Percentiles rank a stretch among this genome's conserved stretches.
These are phyloP conservation scores for Mycetomoellerius zeteki DNA, from an alignment of 1,140 invertebrate genomes.

Conservation along the genomic window DNA sequence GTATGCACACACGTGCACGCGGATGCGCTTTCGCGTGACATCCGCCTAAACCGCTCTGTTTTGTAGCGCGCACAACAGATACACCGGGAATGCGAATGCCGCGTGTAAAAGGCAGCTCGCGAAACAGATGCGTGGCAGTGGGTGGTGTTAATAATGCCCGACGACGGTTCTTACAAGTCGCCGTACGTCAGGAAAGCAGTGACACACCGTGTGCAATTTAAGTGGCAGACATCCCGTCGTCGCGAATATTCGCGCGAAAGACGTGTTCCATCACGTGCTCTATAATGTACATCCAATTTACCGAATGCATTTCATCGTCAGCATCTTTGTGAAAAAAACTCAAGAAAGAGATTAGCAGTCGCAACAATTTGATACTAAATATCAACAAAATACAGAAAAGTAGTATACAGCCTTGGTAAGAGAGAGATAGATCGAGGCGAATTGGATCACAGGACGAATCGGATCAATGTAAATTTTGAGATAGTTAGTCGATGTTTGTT, in stretches of 20 bases:
- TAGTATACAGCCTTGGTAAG: no score
- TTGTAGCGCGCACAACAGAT: constrained; percentile 11
- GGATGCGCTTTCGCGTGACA: constrained; percentile 55
- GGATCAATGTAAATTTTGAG: no score
- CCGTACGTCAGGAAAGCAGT: constrained; percentile 32
- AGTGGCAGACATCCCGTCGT: constrained; percentile 16
- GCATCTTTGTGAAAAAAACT: neutral
- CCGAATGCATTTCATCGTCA: neutral
- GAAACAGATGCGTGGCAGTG: constrained; percentile 33
- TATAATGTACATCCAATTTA: neutral
- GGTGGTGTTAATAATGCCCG: constrained; percentile 60
- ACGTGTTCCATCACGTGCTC: constrained; percentile 7
- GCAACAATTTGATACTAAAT: neutral
- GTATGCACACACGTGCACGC: constrained; percentile 46
- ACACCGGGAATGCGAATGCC: constrained; percentile 22
- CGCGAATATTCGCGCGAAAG: constrained; percentile 39
- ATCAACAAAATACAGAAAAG: no score
- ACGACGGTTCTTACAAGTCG: constrained; percentile 52
- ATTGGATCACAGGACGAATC: no score
- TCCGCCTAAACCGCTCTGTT: constrained; percentile 44
- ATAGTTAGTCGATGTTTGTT: no score
- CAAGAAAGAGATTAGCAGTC: neutral
- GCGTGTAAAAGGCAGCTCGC: constrained; percentile 44
- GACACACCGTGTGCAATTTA: constrained; percentile 51
- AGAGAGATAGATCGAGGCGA: no score